Conservation (phyloP, 2,113 vertebrate species). For the Scomber colias region DNA sequence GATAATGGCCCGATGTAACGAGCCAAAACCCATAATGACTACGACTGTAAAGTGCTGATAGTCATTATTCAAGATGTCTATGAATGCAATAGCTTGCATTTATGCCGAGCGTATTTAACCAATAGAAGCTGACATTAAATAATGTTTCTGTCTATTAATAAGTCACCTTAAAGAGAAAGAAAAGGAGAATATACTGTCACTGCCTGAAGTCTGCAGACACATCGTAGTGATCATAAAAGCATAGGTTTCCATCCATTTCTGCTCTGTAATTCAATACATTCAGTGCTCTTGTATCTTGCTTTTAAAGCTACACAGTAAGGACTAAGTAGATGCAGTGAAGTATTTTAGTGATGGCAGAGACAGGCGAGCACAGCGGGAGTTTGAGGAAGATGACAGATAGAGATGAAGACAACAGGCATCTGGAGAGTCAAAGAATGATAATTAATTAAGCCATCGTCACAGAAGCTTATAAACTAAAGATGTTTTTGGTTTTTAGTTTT, state of each 20-base stretch:
- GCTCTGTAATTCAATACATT: background rate
- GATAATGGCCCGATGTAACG: conserved; percentile 35
- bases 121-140: background rate
- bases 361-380: conserved; percentile 41
- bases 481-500: no score
- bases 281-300: background rate
- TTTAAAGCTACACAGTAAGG: background rate
- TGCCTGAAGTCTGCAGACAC: background rate
- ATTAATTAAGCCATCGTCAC: conserved; percentile 50
- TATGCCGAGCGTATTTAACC: background rate
- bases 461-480: conserved; percentile 19
- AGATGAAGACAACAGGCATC: conserved; percentile 46
- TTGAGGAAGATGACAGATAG: conserved; percentile 27
- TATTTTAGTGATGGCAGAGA: conserved; percentile 36
- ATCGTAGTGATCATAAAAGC: background rate
- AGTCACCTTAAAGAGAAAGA: background rate
- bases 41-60: conserved; percentile 10
- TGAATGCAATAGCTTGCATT: conserved; percentile 5
- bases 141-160: conserved; percentile 4
- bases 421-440: conserved; percentile 37
- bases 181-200: background rate
- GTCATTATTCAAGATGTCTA: background rate
- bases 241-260: background rate
- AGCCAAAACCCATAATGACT: conserved; percentile 30
- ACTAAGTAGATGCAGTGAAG: conserved; percentile 2